Evolutionary conservation across 1,140 invertebrate species (phyloP).

Genomic region (Formica exsecta): DNA sequence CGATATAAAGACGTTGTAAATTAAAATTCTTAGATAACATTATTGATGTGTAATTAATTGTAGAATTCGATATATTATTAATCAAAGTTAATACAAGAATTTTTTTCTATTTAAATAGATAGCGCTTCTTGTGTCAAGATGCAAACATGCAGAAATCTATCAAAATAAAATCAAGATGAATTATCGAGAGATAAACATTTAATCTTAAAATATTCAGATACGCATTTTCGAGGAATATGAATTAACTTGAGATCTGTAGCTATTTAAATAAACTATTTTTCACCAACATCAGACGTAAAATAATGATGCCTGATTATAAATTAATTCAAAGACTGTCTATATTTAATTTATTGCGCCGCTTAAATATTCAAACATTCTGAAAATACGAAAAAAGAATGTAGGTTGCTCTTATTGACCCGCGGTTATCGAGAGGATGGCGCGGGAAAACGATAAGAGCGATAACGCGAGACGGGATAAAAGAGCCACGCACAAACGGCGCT

Average conservation of each 20-base stretch:
- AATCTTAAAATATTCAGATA: background rate
- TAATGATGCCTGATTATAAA: background rate
- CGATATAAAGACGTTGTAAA: background rate
- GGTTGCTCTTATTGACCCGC: background rate
- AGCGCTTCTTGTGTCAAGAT: background rate
- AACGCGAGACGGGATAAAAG: slow-evolving; percentile 22
- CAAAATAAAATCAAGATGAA: background rate
- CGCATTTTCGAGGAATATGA: background rate
- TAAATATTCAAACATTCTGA: slow-evolving; percentile 8
- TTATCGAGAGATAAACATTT: background rate
- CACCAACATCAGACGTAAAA: background rate
- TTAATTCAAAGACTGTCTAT: background rate
- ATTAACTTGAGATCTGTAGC: background rate
- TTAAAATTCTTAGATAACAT: background rate
- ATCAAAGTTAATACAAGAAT: background rate
- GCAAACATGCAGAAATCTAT: background rate
- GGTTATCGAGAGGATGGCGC: background rate
- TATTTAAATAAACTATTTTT: background rate
- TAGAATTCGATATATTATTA: background rate
- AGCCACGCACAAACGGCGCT: slow-evolving; percentile 53
- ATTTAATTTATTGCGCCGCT: slow-evolving; percentile 25
- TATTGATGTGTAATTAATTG: background rate
- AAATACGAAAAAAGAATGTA: background rate
- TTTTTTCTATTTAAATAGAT: background rate
- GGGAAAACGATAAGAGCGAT: slow-evolving; percentile 54